These are phyloP conservation scores for Caenorhabditis remanei DNA, from an alignment of 1,140 invertebrate genomes.

Conservation along the genomic window DNA sequence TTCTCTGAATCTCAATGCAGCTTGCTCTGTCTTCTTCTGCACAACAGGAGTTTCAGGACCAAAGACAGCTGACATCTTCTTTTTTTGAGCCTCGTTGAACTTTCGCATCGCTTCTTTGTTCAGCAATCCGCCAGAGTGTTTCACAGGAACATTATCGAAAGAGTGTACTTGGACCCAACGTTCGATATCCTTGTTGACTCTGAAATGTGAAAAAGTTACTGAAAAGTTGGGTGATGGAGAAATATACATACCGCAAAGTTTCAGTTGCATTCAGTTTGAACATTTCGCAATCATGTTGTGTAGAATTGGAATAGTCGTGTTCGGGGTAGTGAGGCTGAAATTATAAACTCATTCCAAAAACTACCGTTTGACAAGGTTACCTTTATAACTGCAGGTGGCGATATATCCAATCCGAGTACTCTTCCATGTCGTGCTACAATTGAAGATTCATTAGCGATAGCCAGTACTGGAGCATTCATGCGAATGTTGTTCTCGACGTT, in stretches of 20 bases:
- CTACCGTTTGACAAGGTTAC: not conserved
- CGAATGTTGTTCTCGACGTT: not conserved
- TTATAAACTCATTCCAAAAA: not conserved
- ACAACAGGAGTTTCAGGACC: not conserved
- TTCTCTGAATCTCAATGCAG: not conserved
- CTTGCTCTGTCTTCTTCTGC: slow-evolving; percentile 1
- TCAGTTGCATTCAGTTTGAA: slow-evolving; percentile 36
- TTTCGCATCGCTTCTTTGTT: slow-evolving; percentile 31
- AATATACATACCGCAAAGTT: not conserved
- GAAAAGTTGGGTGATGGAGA: not conserved
- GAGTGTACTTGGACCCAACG: slow-evolving; percentile 21
- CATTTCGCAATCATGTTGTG: slow-evolving; percentile 14
- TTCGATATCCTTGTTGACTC: slow-evolving; percentile 35
- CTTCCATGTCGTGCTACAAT: not conserved
- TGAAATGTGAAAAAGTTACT: not conserved
- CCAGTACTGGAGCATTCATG: not conserved
- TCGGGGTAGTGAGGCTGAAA: not conserved
- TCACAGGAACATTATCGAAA: slow-evolving; percentile 32
- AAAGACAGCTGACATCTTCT: not conserved
- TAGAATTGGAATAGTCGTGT: not conserved
- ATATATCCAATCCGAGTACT: not conserved
- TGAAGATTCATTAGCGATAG: not conserved
- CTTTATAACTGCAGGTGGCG: not conserved
- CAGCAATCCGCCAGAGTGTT: slow-evolving; percentile 3
- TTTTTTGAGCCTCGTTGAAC: slow-evolving; percentile 7